Base-by-base conservation (phyloP, 1,140 invertebrate species). In the Scaptomyza hsui region DNA sequence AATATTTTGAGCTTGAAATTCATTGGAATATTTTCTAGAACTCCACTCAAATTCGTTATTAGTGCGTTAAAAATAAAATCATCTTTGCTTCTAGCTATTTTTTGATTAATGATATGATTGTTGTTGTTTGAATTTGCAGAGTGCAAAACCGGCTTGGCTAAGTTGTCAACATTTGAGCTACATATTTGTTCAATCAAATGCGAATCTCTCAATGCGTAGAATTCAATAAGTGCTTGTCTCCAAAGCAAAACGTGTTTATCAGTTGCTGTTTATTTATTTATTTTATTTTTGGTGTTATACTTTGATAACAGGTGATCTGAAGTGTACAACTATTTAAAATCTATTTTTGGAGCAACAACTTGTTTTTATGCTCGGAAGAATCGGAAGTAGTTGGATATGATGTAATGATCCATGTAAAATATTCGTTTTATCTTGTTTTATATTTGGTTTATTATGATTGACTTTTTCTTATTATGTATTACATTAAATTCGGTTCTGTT, bases 401-500 rank as follows among this genome's bases (percentile, higher is more conserved):
- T n/a, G n/a, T n/a, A n/a, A n/a, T n/a, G n/a, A 24, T 24, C 24
- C 10, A 12, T 10, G 29, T 12, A 32, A 10, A 32, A 9, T 2
- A 32, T 32, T 2, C 0, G 52, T 32, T 15, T 45, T 60, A 16
- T 37, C 9, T 21, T 39, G 1, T 3, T 19, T 7, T 19, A 19
- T 24, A 51, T 47, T 62, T 29, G n/a, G 4, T 21, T 53, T 26
- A 47, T 16, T 13, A 56, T 16, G 32, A 49, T 53, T 49, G 41
- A 29, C 26, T 29, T 29, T 29, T 6, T 29, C 26, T 21, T 39
- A 26, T 59, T 29, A 37, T 37, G 0, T n/a, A 37, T 37, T 56
- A 35, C 35, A 65, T 26, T n/a, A 26, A 39, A 35, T 49, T 16
- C 4, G 1, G 47, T 56, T 57, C 68, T 10, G n/a, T 26, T 51